Evolutionary conservation across 2,888 invertebrate genomes (phyloP).

Genomic region (Heliconius aoede): DNA sequence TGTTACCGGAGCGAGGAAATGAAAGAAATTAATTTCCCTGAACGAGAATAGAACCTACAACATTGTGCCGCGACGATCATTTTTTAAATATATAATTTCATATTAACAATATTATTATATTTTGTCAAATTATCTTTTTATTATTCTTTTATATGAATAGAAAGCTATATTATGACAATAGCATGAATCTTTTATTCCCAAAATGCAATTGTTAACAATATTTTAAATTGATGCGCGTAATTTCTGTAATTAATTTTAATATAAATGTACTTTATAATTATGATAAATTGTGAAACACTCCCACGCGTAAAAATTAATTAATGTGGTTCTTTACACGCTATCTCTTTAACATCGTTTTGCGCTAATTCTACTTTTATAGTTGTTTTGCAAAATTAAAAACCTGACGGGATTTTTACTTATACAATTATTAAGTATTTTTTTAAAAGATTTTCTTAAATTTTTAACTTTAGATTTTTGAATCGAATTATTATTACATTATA

Average conservation of each 20-base stretch:
- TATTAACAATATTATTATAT: background rate
- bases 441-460: background rate
- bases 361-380: conserved; percentile 8
- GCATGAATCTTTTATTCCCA: conserved; percentile 1
- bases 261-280: conserved; percentile 25
- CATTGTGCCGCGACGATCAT: background rate
- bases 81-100: background rate
- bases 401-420: background rate
- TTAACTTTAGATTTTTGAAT: background rate
- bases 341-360: conserved; percentile 29
- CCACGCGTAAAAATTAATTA: conserved; percentile 27
- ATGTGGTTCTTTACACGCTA: conserved; percentile 36
- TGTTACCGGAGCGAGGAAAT: no score
- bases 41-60: no score
- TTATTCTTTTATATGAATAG: background rate
- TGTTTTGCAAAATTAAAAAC: background rate
- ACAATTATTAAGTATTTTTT: background rate
- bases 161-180: background rate
- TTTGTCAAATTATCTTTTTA: background rate
- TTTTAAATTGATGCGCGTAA: background rate
- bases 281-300: conserved; percentile 3
- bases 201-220: background rate
- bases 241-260: conserved; percentile 11
- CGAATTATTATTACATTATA: no score
- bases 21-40: no score